Evolutionary conservation across 2,113 vertebrate species (phyloP).

Genomic region (Antennarius striatus): DNA sequence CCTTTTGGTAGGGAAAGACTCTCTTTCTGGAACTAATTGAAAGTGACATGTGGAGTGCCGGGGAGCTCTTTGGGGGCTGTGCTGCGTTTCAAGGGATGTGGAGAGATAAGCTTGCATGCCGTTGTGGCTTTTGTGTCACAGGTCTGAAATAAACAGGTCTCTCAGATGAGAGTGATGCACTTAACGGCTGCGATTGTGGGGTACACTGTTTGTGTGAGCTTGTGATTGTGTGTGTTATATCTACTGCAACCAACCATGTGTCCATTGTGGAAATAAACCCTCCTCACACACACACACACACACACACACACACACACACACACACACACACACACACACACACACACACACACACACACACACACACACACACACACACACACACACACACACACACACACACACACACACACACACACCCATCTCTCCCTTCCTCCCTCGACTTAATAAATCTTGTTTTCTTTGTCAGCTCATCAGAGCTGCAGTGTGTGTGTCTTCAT

Average conservation of each 20-base stretch:
- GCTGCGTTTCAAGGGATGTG: slow-evolving; percentile 60
- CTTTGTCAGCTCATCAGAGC: slow-evolving; percentile 68
- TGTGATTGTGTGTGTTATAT: slow-evolving; percentile 26
- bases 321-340: slow-evolving; percentile 24
- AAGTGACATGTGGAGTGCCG: slow-evolving; percentile 74
- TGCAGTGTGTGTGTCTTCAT: slow-evolving; percentile 24
- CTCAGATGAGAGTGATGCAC: slow-evolving; percentile 56
- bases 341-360: slow-evolving; percentile 26
- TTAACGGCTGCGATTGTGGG: slow-evolving; percentile 12
- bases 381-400: slow-evolving; percentile 27
- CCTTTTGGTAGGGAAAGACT: slow-evolving; percentile 71
- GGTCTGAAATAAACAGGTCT: slow-evolving; percentile 73
- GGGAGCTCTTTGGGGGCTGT: slow-evolving; percentile 74
- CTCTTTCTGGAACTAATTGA: slow-evolving; percentile 82
- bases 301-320: slow-evolving; percentile 33
- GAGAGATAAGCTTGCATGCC: slow-evolving; percentile 57
- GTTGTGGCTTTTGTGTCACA: slow-evolving; percentile 62
- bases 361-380: slow-evolving; percentile 29
- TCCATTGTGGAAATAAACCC: slow-evolving; percentile 35
- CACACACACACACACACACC: slow-evolving; percentile 33
- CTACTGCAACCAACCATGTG: slow-evolving; percentile 22
- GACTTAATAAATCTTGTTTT: slow-evolving; percentile 66
- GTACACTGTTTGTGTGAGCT: neutral
- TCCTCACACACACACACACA: slow-evolving; percentile 13
- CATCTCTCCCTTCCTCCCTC: slow-evolving; percentile 31